Base-by-base conservation (phyloP, 2,113 vertebrate species). In the Alexandromys fortis region DNA sequence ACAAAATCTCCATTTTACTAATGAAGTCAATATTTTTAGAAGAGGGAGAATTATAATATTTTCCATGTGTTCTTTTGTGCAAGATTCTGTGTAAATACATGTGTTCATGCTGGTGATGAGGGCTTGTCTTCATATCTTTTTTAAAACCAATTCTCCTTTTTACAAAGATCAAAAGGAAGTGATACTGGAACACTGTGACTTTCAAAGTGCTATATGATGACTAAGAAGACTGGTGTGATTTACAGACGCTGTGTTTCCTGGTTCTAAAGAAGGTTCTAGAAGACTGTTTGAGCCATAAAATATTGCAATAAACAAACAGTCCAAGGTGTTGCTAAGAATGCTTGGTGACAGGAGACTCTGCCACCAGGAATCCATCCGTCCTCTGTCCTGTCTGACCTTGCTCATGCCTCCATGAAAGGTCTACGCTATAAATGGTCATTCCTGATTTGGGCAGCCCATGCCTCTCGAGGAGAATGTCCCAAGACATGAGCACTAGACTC, bases 1-100 rank as follows among this genome's bases (percentile, higher is more conserved):
- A 96, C 55, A 95, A 24, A 21, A 73, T 89, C 96, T 97, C 75
- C 16, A 76, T 90, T 89, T 92, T 90, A 91, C 78, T 92, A 89
- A 88, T 79, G 58, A 95, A 75, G 91, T 68, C n/a, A 68, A 16
- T 33, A 63, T 73, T 95, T 98, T 95, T 89, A 45, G 82, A 78
- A 88, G 89, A 88, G 30, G 30, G 17, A 86, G 85, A 72, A 82
- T 83, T n/a, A 17, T 24, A 22, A 61, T 76, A 77, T 86, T 85
- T 90, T 42, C 78, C 61, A 65, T 90, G 68, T 52, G 52, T 65
- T n/a, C 47, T 86, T 86, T 61, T 38, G 4, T 30, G 12, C 24
- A 91, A 28, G 67, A 58, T 58, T 92, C 73, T 94, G 9, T 30
- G 4, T 35, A 89, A 68, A 42, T 30, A 10, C 49, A 33, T 24